Evolutionary conservation across 2,113 vertebrate genomes (phyloP), one percentile per base, ranked within the genome.

Genomic region (Xyliphius kryptos): DNA sequence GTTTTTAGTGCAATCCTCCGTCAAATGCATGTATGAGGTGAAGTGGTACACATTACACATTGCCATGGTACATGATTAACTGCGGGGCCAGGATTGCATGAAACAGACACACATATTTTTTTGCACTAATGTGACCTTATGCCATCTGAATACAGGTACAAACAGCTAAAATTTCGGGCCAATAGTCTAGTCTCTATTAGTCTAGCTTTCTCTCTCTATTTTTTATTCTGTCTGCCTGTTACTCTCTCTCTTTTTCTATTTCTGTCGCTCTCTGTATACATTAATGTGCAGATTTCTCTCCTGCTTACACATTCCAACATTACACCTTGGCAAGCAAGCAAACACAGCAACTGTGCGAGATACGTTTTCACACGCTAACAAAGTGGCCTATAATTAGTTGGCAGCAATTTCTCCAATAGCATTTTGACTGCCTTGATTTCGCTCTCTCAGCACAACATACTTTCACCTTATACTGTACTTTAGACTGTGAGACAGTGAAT

Each of bases 371-470:
- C 53, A 44, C 52, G 56, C 26, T 65, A 65, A 65, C 43, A 65
- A 56, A 56, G 43, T 56, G 53, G 32, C 53, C 53, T 65, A 49
- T 56, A 65, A 65, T 65, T 56, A 65, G 53, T 65, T 65, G 63
- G 53, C 53, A 46, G 56, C 44, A 48, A 49, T 38, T 43, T 54
- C 44, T 16, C 32, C 52, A 49, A 48, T 56, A 53, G 14, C 9
- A 17, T 49, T 47, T 56, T 16, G 32, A 19, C 53, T 56, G 62
- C 17, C 26, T 46, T 40, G 15, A 55, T 56, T 48, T 20, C 37
- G 52, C 53, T 40, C 53, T 49, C 17, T 65, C 53, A 56, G 63
- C 63, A 65, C 14, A 54, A 15, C 22, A 10, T 20, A 12, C 15
- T 48, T 46, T 65, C 53, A 21, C 17, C 41, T 65, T 56, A 36